Conservation (phyloP, 1,140 invertebrate genomes). For the Elymnias hypermnestra region DNA sequence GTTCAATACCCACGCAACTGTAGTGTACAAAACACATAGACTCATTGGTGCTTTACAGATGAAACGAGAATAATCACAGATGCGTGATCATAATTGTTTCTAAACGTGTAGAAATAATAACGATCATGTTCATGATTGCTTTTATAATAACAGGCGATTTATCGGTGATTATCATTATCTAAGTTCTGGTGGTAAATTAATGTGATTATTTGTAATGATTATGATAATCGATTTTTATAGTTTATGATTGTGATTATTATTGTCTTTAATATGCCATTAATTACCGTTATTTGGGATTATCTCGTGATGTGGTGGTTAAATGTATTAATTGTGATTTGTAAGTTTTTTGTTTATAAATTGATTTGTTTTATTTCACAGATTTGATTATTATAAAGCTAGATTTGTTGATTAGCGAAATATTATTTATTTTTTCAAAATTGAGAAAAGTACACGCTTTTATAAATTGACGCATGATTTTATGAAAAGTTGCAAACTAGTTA, state of each 20-base stretch:
- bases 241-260: neutral
- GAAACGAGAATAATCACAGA: slow-evolving; percentile 1
- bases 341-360: neutral
- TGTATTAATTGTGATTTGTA: slow-evolving; percentile 1
- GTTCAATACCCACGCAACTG: neutral
- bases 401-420: no score
- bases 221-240: neutral
- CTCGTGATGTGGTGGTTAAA: neutral
- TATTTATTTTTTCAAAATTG: no score
- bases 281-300: neutral
- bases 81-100: slow-evolving; percentile 3
- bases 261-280: no score
- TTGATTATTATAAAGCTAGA: no score
- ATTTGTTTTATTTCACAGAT: no score
- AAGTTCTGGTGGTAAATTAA: no score
- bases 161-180: no score
- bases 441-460: no score
- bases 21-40: slow-evolving; percentile 5
- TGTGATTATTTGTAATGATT: neutral
- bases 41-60: slow-evolving; percentile 4
- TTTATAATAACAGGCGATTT: neutral
- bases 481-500: no score
- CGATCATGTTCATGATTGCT: neutral
- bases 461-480: no score
- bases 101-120: neutral